Evolutionary conservation across 2,888 invertebrate species (phyloP).

Genomic region (Bombylius major): DNA sequence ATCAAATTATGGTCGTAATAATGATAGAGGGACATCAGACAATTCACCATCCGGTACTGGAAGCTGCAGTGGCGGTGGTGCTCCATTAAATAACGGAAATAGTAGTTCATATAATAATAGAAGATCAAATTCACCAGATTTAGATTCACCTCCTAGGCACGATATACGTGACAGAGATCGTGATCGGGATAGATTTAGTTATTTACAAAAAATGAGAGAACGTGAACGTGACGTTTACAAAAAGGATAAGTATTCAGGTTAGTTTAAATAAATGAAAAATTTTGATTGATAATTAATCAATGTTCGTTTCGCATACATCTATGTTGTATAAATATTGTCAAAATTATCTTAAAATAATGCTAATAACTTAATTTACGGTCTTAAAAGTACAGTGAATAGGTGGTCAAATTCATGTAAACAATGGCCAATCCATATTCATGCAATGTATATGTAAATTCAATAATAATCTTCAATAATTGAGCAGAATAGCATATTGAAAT

Average conservation of each 20-base stretch:
- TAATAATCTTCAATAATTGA: not conserved
- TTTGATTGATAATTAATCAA: not conserved
- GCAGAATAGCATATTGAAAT: too few species aligned
- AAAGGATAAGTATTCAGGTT: slow-evolving; percentile 84
- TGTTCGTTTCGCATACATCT: too few species aligned
- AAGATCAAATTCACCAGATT: slow-evolving; percentile 56
- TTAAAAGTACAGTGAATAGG: too few species aligned
- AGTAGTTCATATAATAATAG: slow-evolving; percentile 51
- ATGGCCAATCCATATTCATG: not conserved
- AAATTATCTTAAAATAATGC: too few species aligned
- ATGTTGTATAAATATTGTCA: too few species aligned
- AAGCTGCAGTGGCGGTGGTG: slow-evolving; percentile 2
- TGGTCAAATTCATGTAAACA: too few species aligned
- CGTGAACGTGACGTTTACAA: slow-evolving; percentile 81
- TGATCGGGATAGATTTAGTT: slow-evolving; percentile 43
- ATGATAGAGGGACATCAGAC: slow-evolving; percentile 35
- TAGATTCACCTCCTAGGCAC: slow-evolving; percentile 51
- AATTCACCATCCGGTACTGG: slow-evolving; percentile 27
- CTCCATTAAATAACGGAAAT: slow-evolving; percentile 37
- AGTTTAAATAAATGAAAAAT: slow-evolving; percentile 15
- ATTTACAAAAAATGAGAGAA: slow-evolving; percentile 37
- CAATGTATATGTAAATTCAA: not conserved
- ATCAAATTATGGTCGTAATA: slow-evolving; percentile 27
- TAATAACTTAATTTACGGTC: too few species aligned
- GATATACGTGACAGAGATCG: slow-evolving; percentile 40